These are phyloP conservation scores for Rhadinocentrus ornatus DNA, from an alignment of 2,797 vertebrate species.

Conservation along the genomic window DNA sequence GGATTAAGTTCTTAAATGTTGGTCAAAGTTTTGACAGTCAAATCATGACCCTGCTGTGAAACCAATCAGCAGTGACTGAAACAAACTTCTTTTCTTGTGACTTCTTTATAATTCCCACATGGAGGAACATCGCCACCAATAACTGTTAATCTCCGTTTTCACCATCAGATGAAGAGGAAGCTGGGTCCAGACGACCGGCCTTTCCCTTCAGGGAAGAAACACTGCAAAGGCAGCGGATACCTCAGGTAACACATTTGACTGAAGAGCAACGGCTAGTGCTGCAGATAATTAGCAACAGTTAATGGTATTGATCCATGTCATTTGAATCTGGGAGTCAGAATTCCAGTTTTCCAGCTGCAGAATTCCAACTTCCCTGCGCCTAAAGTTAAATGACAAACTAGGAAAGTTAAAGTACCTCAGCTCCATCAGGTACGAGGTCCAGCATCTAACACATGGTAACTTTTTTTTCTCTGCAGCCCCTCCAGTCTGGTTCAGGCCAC, in stretches of 20 bases:
- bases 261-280: no score
- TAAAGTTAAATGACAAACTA: not conserved
- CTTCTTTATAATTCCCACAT: not conserved
- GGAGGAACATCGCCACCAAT: not conserved
- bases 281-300: not conserved
- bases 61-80: no score
- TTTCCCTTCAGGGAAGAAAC: conserved; percentile 96
- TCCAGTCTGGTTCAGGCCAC: conserved; percentile 88
- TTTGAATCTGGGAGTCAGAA: not conserved
- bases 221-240: conserved; percentile 92
- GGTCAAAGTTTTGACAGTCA: no score
- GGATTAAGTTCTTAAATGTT: no score
- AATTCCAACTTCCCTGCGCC: no score
- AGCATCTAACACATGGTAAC: not conserved
- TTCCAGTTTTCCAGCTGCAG: not conserved
- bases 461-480: conserved; percentile 74
- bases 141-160: not conserved
- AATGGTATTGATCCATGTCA: not conserved
- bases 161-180: conserved; percentile 94
- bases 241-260: conserved; percentile 82
- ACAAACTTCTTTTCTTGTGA: not conserved
- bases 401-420: not conserved
- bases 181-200: conserved; percentile 94
- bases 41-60: no score
- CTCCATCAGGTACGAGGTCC: no score